Conservation (phyloP, 2,888 invertebrate species). For the Formica aserva region DNA sequence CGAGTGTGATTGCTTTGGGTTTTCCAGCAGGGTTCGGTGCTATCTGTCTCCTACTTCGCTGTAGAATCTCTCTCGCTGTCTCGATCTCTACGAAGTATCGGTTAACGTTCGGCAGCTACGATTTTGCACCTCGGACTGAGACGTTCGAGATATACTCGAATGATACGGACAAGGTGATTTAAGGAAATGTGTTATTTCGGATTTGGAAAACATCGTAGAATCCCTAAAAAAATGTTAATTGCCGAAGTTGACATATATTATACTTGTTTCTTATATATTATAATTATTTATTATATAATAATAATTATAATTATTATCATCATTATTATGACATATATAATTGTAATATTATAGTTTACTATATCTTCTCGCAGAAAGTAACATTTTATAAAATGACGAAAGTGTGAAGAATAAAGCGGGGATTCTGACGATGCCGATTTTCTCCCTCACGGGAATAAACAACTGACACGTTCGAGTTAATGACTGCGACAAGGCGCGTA, state of each 20-base stretch:
- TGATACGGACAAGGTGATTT: slow-evolving; percentile 1
- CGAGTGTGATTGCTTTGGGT: slow-evolving; percentile 84
- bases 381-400: not conserved
- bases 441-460: slow-evolving; percentile 33
- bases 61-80: slow-evolving; percentile 33
- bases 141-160: slow-evolving; percentile 10
- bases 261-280: not conserved
- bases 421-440: slow-evolving; percentile 14
- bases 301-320: not conserved
- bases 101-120: slow-evolving; percentile 33
- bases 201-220: not conserved
- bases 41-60: slow-evolving; percentile 33
- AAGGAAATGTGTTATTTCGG: not conserved
- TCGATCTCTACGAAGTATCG: slow-evolving; percentile 39
- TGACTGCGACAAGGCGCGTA: slow-evolving; percentile 47
- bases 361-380: not conserved
- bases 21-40: slow-evolving; percentile 62
- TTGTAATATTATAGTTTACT: not conserved
- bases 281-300: not conserved
- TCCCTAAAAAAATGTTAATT: not conserved
- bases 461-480: slow-evolving; percentile 42
- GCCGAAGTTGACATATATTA: not conserved
- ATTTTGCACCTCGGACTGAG: slow-evolving; percentile 63
- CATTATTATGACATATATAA: not conserved
- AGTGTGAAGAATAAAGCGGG: not conserved